A percentile compares a stretch with the other conserved stretches of the same genome.
These are phyloP conservation scores for Isurus oxyrinchus DNA, from an alignment of 2,113 vertebrate genomes.

Conservation along the genomic window DNA sequence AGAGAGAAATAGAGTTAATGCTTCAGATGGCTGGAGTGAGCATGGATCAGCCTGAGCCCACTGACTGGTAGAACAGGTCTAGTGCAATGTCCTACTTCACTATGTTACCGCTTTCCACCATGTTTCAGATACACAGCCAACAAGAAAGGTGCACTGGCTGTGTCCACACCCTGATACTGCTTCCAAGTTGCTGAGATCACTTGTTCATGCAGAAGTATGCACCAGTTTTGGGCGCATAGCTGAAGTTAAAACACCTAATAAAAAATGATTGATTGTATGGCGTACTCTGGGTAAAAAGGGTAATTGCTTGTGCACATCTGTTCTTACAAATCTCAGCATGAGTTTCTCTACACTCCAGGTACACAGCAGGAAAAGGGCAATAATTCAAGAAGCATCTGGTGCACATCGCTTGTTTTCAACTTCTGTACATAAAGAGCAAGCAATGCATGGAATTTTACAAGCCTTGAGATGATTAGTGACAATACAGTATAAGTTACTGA, in stretches of 20 bases:
- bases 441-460: neutral
- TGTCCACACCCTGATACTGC: neutral
- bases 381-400: neutral
- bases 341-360: neutral
- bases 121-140: neutral
- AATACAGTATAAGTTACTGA: neutral
- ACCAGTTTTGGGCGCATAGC: neutral
- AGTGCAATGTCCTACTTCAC: neutral
- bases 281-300: neutral
- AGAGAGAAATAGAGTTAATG: no score
- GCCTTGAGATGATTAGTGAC: neutral
- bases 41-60: neutral
- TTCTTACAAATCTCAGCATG: neutral
- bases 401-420: neutral
- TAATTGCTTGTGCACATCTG: neutral
- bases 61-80: neutral
- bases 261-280: neutral
- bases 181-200: neutral
- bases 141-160: neutral
- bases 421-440: neutral
- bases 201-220: neutral
- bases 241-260: neutral
- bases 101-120: neutral
- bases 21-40: neutral
- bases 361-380: neutral